phyloP scores from a whole-genome alignment of 2,113 vertebrate genomes.

The Cynopterus brachyotis region DNA sequence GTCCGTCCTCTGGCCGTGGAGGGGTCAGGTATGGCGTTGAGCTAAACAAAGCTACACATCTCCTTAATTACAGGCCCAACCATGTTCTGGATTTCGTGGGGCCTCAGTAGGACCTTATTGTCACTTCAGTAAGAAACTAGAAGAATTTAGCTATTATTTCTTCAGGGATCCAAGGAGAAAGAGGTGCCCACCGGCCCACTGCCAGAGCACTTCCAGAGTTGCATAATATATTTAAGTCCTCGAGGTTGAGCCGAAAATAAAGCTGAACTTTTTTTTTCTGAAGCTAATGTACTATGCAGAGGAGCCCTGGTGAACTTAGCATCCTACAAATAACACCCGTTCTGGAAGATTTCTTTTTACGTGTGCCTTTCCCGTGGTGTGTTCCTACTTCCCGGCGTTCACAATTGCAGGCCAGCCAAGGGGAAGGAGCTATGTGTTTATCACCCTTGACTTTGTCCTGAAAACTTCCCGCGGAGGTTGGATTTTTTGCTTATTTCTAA shows the following conservation, averaged over 20 bases:
- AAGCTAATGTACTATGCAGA: not conserved
- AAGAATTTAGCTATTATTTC: not conserved
- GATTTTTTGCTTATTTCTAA: not conserved
- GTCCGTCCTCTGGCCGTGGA: not conserved
- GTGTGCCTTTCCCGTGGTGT: not conserved
- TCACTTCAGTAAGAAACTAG: not conserved
- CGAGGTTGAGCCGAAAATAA: not conserved
- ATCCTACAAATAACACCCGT: not conserved
- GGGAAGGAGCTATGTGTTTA: not conserved
- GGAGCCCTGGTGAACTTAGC: not conserved
- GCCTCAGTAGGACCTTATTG: not conserved
- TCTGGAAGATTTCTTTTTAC: not conserved
- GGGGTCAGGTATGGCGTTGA: not conserved
- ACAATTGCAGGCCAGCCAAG: not conserved
- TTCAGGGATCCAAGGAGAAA: not conserved
- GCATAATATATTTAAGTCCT: not conserved
- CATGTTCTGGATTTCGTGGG: fast-evolving
- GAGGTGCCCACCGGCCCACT: not conserved
- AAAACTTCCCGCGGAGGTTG: not conserved
- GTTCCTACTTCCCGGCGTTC: not conserved
- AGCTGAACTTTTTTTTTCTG: not conserved
- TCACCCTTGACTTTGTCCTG: not conserved
- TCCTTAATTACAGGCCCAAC: not conserved
- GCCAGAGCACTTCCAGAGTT: not conserved
- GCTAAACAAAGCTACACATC: not conserved